Conservation (phyloP, 1,140 invertebrate genomes). For the Zophobas morio region DNA sequence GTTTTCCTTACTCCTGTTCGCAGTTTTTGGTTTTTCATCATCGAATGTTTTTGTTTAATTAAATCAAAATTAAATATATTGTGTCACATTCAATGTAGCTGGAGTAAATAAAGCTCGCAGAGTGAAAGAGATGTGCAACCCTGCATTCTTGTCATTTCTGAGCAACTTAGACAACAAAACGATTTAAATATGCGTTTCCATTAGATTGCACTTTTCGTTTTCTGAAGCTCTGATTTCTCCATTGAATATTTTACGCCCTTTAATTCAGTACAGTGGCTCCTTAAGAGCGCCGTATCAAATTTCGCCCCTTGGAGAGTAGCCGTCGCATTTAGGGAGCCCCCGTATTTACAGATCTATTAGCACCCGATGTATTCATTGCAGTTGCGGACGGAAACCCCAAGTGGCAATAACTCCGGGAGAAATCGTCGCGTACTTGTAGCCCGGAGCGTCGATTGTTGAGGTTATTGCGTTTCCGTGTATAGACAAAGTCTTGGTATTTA, state of each 20-base stretch:
- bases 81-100: too few species aligned
- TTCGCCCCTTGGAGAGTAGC: constrained; percentile 34
- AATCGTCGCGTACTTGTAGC: constrained; percentile 6
- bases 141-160: too few species aligned
- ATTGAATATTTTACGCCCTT: constrained; percentile 12
- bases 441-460: constrained; percentile 39
- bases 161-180: too few species aligned
- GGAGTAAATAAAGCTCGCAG: too few species aligned
- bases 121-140: too few species aligned
- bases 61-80: too few species aligned
- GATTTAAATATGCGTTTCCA: too few species aligned
- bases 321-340: constrained; percentile 20
- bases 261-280: constrained; percentile 20
- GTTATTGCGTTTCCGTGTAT: constrained; percentile 51
- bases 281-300: constrained; percentile 36
- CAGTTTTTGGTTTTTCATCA: too few species aligned
- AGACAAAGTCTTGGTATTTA: constrained; percentile 33
- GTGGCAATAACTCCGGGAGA: constrained; percentile 44
- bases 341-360: constrained; percentile 50
- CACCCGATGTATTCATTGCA: constrained; percentile 50
- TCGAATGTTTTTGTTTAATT: too few species aligned
- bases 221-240: not conserved
- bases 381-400: constrained; percentile 47
- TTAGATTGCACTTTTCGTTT: too few species aligned
- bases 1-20: too few species aligned